Evolutionary conservation across 2,113 vertebrate species (phyloP), one percentile per base, ranked within the genome.

Genomic region (Mormyrus lacerda): DNA sequence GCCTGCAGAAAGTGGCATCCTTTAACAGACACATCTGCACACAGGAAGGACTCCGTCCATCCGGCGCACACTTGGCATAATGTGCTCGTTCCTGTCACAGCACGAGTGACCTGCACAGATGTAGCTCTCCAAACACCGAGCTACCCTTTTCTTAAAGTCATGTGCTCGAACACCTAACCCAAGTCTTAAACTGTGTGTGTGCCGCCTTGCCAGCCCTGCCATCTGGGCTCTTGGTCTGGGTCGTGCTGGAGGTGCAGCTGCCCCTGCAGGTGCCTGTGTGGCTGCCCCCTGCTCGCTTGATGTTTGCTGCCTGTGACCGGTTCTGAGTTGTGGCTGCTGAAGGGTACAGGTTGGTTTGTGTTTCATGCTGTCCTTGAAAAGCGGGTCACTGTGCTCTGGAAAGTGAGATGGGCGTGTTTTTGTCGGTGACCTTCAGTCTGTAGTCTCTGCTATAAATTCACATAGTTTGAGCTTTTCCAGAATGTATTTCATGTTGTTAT

Each of bases 251-350:
- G 61, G 10, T 69, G 58, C 58, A 55, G 53, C 24, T 61, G 58
- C 5, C 2, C 24, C 55, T 61, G 24, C 55, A n/a, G 55, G 55
- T n/a, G 7, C 24, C 21, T n/a, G 55, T n/a, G n/a, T 0, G n/a
- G 61, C 61, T 31, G 61, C 61, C 61, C 61, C 61, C n/a, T 69
- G n/a, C 61, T 27, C n/a, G 1, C 61, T 82, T 44, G 31, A 44
- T 7, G 42, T 21, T 17, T 44, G 39, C 19, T 42, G 39, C 35
- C 35, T 82, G 89, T 90, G 92, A 92, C 89, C 90, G 6, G 15
- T 82, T 85, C 83, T 31, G n/a, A 50, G 45, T 45, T 15, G 8
- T 24, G 39, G 19, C 11, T 15, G 10, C 11, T 27, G n/a, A 69
- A 31, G 61, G 61, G 61, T 11, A 9, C 19, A 9, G 17, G 39